A percentile compares a stretch with the other conserved stretches of the same genome.
phyloP scores from a whole-genome alignment of 2,113 vertebrate species.

The Colius striatus region DNA sequence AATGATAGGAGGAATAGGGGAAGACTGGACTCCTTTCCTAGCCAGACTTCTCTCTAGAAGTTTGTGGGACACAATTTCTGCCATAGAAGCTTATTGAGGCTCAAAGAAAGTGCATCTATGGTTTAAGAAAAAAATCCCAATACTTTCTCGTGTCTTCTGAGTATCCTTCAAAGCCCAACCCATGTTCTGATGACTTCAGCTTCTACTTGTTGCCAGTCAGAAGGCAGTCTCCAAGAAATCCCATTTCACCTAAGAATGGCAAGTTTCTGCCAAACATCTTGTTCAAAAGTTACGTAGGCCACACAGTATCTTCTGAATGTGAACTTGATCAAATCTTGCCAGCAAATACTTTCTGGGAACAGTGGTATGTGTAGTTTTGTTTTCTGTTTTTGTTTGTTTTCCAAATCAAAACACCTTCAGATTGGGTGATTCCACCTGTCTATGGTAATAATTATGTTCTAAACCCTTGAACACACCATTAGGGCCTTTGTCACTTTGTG shows the following conservation, averaged over 20 bases:
- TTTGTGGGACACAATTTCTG: not conserved
- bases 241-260: not conserved
- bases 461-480: not conserved
- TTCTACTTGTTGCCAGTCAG: not conserved
- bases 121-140: not conserved
- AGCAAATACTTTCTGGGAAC: not conserved
- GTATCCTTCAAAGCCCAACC: not conserved
- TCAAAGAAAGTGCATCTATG: not conserved
- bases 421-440: not conserved
- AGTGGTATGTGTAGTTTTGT: accelerated
- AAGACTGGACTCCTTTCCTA: not conserved
- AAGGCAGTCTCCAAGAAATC: not conserved
- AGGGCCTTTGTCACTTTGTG: not conserved
- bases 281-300: not conserved
- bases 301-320: not conserved
- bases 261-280: not conserved
- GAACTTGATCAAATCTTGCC: not conserved
- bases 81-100: not conserved
- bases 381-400: not conserved
- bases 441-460: not conserved
- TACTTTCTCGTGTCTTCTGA: not conserved
- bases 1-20: not conserved
- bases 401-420: not conserved
- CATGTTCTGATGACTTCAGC: not conserved
- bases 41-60: not conserved